A percentile compares a stretch with the other conserved stretches of the same genome.
Conservation (phyloP, 2,113 vertebrate species). For the Fregata magnificens region DNA sequence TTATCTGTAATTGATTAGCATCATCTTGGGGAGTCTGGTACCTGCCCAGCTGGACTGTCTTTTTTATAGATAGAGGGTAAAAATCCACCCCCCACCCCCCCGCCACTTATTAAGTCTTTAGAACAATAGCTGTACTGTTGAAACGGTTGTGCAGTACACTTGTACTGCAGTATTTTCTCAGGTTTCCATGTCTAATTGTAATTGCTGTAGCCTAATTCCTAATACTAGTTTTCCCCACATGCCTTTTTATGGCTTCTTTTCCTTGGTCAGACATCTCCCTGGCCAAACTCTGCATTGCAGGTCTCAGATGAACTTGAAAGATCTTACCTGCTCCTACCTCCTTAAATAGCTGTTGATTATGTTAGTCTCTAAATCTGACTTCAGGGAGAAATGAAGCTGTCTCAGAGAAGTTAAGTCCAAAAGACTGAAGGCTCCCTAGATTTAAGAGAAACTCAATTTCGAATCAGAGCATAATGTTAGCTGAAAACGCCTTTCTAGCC, state of each 20-base stretch:
- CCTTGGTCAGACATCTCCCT: neutral
- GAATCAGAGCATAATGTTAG: neutral
- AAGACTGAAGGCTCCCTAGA: no score
- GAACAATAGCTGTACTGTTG: neutral
- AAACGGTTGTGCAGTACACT: neutral
- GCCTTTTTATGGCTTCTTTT: neutral
- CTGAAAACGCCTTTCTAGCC: neutral
- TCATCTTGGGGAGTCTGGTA: neutral
- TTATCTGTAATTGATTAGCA: neutral
- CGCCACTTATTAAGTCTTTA: neutral
- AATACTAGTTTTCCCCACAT: neutral
- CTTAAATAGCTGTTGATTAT: neutral
- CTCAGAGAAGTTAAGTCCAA: neutral
- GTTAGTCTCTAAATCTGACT: neutral
- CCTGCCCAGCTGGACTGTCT: neutral
- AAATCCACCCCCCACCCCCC: fast-evolving
- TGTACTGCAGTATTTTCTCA: neutral
- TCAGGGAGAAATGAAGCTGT: neutral
- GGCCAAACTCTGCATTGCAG: neutral
- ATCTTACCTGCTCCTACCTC: neutral
- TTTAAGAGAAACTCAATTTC: neutral
- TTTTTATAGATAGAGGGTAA: neutral
- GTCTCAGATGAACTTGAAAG: neutral
- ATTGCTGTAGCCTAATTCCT: neutral
- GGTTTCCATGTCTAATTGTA: neutral